Conservation (phyloP, 2,113 vertebrate genomes). For the Tinamus guttatus region DNA sequence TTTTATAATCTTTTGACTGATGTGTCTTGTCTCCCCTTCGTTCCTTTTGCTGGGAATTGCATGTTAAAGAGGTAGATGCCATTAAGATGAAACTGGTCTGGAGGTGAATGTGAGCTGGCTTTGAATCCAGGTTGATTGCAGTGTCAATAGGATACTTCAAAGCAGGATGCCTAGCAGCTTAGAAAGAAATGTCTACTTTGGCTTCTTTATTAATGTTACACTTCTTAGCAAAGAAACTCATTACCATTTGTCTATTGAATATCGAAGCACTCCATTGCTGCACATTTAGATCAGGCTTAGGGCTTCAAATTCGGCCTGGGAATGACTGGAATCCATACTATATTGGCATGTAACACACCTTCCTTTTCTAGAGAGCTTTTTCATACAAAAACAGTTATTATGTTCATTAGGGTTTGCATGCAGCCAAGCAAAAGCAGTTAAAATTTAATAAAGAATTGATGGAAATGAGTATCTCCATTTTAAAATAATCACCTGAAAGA, state of each 20-base stretch:
- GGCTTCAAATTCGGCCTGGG: neutral
- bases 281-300: neutral
- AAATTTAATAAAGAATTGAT: neutral
- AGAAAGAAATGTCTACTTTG: neutral
- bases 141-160: neutral
- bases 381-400: neutral
- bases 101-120: neutral
- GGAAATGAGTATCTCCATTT: neutral
- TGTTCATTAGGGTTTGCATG: neutral
- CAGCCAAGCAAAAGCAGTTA: neutral
- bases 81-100: neutral
- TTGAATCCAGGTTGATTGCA: neutral
- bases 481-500: conserved; percentile 1
- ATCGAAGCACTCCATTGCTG: neutral
- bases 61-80: neutral
- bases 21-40: neutral
- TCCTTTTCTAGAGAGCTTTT: neutral
- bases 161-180: neutral
- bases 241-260: neutral
- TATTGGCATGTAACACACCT: neutral
- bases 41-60: neutral
- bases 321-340: neutral
- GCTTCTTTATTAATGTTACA: neutral
- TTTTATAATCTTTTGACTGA: neutral
- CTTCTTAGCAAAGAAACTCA: fast-evolving